Base-by-base conservation (phyloP, 2,888 invertebrate genomes). In the Crossocerus cetratus region DNA sequence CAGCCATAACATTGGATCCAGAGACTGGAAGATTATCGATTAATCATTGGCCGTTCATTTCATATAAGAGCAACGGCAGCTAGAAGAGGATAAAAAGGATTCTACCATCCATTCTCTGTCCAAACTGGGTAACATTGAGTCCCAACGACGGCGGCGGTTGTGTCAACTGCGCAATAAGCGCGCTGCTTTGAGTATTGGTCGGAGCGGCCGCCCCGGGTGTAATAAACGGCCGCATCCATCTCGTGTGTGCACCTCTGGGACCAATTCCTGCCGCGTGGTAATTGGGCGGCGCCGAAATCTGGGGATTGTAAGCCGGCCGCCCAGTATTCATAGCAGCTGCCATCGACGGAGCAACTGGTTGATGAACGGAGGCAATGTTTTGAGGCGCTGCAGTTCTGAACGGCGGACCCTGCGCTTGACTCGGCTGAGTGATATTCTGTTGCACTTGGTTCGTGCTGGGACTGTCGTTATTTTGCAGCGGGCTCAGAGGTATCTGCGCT, bases 141-240 rank as follows among this genome's bases (percentile, higher is more conserved):
- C 91, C 90, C 76, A 92, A 89, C 0, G 92, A 90, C 5, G 92
- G 91, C 0, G 93, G 92, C 1, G 93, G 93, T 77, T 92, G 92
- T 0, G 92, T 92, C 13, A 93, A 86, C 81, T 93, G 93, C 0
- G 93, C 93, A 71, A 93, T 92, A 2, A 93, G 88, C 2, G 93
- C 92, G 78, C 92, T 93, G 69, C 92, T 91, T 82, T 91, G 91
- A 0, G 90, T 87, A 20, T 90, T 90, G 58, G 80, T 78, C n/a
- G 86, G 77, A 55, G 83, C 80, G 22, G 80, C 72, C 20, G 81
- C 77, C n/a, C 84, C 87, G 2, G 86, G 86, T 2, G 87, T 70
- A 55, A 89, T 86, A 32, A 87, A 90, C 2, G 87, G 87, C 62
- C 89, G 83, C 80, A 88, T 83, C 80, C 87, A 83, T 65, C 89